Percentiles rank a stretch among this genome's conserved stretches.
Evolutionary conservation across 1,140 invertebrate genomes (phyloP).

Genomic region (Neotoxoptera formosana): DNA sequence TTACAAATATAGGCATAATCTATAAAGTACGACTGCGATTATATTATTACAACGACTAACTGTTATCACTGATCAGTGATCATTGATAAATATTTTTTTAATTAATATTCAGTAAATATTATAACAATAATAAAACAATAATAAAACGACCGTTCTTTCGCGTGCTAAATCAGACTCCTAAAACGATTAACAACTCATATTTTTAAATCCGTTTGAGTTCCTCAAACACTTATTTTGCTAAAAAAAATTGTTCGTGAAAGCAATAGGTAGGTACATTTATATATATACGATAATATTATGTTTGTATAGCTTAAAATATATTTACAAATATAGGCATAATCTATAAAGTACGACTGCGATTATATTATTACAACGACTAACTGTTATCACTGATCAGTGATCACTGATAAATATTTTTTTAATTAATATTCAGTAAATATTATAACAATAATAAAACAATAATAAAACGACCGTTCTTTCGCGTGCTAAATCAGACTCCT

Average conservation of each 20-base stretch:
- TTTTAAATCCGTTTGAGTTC: background rate
- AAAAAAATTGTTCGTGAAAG: background rate
- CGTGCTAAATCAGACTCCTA: background rate
- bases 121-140: background rate
- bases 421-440: background rate
- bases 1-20: background rate
- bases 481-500: background rate
- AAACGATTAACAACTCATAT: background rate
- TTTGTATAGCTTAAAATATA: too few species aligned
- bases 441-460: background rate
- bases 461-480: background rate
- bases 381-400: too few species aligned
- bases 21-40: background rate
- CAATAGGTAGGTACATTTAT: too few species aligned
- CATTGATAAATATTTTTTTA: too few species aligned
- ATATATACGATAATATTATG: too few species aligned
- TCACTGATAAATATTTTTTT: too few species aligned
- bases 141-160: background rate
- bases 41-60: background rate
- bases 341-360: too few species aligned
- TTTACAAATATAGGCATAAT: too few species aligned
- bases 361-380: too few species aligned
- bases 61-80: background rate
- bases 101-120: background rate
- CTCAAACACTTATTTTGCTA: background rate